Percentiles rank a stretch among this genome's conserved stretches.
phyloP scores from a whole-genome alignment of 1,140 invertebrate genomes.

The Hylyphantes graminicola region DNA sequence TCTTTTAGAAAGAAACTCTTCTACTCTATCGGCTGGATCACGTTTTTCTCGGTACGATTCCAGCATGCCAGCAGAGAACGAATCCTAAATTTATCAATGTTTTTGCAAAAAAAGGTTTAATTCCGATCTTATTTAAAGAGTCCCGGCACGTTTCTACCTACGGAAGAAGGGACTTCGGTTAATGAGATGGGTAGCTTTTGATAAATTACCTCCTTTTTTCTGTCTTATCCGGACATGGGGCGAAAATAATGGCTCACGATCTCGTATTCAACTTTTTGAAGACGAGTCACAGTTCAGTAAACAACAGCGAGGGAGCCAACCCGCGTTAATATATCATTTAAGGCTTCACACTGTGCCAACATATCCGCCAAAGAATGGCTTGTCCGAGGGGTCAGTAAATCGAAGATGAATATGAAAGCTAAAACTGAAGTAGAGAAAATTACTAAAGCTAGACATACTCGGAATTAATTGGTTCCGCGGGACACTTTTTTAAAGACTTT shows the following conservation, averaged over 20 bases:
- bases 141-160: conserved; percentile 14
- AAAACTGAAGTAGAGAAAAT: too few species aligned
- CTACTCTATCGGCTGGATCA: neutral
- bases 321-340: too few species aligned
- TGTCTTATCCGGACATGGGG: neutral
- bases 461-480: too few species aligned
- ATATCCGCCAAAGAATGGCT: too few species aligned
- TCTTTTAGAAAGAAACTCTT: neutral
- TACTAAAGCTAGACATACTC: too few species aligned
- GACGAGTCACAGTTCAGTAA: neutral
- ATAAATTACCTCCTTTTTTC: conserved; percentile 1
- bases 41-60: conserved; percentile 15
- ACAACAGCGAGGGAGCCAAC: neutral
- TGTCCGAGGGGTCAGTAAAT: too few species aligned
- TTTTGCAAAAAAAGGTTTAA: neutral
- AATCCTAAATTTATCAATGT: conserved; percentile 4
- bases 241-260: neutral
- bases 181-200: conserved; percentile 1
- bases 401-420: too few species aligned
- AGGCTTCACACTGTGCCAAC: too few species aligned
- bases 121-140: conserved; percentile 14
- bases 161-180: neutral
- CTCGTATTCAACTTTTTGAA: neutral
- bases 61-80: neutral
- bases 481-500: too few species aligned